These are phyloP conservation scores for Theretra japonica DNA, from an alignment of 2,888 invertebrate genomes.

Conservation along the genomic window DNA sequence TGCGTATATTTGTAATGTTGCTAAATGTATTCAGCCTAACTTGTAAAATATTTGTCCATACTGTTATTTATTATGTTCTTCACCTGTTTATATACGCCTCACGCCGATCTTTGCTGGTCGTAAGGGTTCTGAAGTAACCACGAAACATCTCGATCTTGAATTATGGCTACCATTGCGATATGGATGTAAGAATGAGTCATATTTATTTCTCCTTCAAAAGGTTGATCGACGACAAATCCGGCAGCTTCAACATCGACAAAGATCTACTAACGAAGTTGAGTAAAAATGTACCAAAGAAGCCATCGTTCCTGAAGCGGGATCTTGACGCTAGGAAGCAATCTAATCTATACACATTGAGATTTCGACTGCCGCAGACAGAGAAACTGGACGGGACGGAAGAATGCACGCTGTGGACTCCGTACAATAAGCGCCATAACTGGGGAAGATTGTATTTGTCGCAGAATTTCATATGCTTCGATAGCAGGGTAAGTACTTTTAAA, in stretches of 20 bases:
- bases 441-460: slow-evolving; percentile 96
- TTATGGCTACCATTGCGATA: background rate
- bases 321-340: slow-evolving; percentile 97
- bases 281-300: slow-evolving; percentile 94
- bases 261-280: slow-evolving; percentile 92
- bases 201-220: slow-evolving; percentile 74
- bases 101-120: no score
- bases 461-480: slow-evolving; percentile 98
- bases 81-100: no score
- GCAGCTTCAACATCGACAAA: slow-evolving; percentile 94
- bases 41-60: no score
- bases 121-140: no score
- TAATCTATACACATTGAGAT: slow-evolving; percentile 93
- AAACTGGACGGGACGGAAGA: slow-evolving; percentile 97
- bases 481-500: slow-evolving; percentile 88
- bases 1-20: no score
- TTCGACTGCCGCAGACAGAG: slow-evolving; percentile 94
- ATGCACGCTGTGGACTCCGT: slow-evolving; percentile 97
- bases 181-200: background rate
- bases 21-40: no score
- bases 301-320: slow-evolving; percentile 96
- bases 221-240: slow-evolving; percentile 95
- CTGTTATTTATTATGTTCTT: no score
- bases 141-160: no score
- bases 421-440: slow-evolving; percentile 94